Evolutionary conservation across 2,888 invertebrate genomes (phyloP).

Genomic region (Vandiemenella viatica): DNA sequence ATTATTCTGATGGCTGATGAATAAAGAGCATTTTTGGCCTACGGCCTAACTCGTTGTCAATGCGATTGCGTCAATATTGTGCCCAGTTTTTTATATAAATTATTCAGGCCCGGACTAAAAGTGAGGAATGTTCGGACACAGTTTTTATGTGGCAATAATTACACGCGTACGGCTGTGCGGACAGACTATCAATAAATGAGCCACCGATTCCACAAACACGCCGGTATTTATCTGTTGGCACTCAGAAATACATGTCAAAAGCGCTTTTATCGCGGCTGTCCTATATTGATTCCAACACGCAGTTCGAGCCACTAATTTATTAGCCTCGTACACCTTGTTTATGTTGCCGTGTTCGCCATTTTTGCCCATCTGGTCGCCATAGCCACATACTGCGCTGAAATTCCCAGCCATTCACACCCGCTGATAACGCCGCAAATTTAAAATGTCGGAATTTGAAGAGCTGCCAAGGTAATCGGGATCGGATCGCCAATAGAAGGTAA

Average conservation of each 20-base stretch:
- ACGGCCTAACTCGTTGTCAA: neutral
- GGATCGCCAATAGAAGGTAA: no score
- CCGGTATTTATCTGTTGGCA: neutral
- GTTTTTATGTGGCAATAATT: neutral
- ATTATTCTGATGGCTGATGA: neutral
- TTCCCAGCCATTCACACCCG: no score
- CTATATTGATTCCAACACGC: no score
- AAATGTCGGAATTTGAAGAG: no score
- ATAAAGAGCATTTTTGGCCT: neutral
- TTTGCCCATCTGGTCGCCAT: no score
- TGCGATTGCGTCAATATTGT: neutral
- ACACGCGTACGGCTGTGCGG: neutral
- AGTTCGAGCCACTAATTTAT: no score
- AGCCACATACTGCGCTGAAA: no score
- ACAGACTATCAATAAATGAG: neutral
- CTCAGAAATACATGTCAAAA: neutral
- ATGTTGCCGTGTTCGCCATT: no score
- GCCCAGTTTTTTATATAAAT: neutral
- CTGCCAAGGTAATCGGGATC: no score
- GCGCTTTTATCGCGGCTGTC: neutral
- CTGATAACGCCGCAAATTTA: no score
- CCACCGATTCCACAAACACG: neutral
- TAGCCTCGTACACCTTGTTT: no score
- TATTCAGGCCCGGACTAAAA: neutral
- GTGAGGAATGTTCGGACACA: neutral